These are phyloP conservation scores for Trypoxylus dichotomus DNA, from an alignment of 1,140 invertebrate genomes.

Conservation along the genomic window DNA sequence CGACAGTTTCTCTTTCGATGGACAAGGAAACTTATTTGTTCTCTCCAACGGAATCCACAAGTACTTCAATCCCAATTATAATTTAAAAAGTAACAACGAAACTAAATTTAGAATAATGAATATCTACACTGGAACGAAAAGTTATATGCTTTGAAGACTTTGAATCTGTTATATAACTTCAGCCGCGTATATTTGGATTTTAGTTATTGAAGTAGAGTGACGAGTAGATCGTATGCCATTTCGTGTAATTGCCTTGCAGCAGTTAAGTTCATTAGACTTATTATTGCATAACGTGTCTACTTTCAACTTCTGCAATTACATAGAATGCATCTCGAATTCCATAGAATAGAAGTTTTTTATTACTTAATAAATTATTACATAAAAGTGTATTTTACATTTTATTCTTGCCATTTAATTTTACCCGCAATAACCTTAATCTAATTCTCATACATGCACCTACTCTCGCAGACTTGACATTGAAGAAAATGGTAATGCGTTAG, in stretches of 20 bases:
- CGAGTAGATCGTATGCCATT: neutral
- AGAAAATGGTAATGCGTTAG: constrained; percentile 1
- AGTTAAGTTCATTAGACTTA: neutral
- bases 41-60: constrained; percentile 68
- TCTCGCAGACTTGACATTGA: neutral
- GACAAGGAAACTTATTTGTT: constrained; percentile 64
- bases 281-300: neutral
- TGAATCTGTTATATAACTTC: neutral
- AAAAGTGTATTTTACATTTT: neutral
- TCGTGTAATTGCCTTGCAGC: neutral
- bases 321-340: neutral
- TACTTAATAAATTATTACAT: constrained; percentile 14
- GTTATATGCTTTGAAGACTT: constrained; percentile 58
- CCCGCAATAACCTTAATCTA: neutral
- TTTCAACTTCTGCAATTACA: neutral
- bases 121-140: constrained; percentile 57
- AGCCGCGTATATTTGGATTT: neutral
- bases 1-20: constrained; percentile 70
- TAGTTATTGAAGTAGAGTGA: neutral
- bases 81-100: constrained; percentile 38
- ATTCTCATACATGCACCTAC: neutral
- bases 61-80: constrained; percentile 48
- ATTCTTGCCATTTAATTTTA: neutral
- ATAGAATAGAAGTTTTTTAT: neutral
- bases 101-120: constrained; percentile 50